A percentile compares a stretch with the other conserved stretches of the same genome.
phyloP scores from a whole-genome alignment of 2,888 invertebrate species.

The Lamellibrachia columna region DNA sequence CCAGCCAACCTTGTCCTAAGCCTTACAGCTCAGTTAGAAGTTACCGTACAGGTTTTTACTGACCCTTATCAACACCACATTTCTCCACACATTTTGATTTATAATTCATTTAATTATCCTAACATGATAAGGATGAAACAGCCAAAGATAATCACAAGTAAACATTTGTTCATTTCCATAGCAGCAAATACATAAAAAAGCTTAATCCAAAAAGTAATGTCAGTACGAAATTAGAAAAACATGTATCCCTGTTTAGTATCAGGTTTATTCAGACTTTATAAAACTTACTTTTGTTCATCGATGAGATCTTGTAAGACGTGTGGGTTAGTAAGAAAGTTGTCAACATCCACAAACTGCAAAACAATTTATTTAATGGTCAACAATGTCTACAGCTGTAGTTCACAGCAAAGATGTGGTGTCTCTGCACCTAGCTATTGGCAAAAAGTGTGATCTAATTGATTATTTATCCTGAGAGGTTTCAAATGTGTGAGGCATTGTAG shows the following conservation, averaged over 20 bases:
- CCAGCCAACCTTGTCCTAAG: too few species aligned
- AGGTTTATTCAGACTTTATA: not conserved
- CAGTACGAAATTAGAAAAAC: not conserved
- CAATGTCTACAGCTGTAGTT: not conserved
- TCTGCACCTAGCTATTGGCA: not conserved
- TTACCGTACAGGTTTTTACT: too few species aligned
- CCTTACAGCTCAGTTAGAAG: too few species aligned
- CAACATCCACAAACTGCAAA: slow-evolving; percentile 62
- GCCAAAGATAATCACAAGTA: too few species aligned
- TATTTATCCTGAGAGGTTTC: too few species aligned
- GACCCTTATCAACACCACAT: too few species aligned
- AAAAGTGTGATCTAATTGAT: too few species aligned
- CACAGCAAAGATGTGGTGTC: not conserved
- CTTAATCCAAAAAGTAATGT: not conserved
- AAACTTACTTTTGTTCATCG: slow-evolving; percentile 62
- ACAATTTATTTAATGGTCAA: not conserved
- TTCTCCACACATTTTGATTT: too few species aligned
- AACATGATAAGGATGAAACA: too few species aligned
- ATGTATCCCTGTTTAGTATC: not conserved
- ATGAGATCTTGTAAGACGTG: slow-evolving; percentile 69
- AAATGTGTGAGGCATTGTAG: too few species aligned
- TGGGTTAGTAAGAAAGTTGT: slow-evolving; percentile 67
- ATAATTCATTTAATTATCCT: too few species aligned
- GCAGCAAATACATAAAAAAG: not conserved
- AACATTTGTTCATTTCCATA: too few species aligned